phyloP scores from a whole-genome alignment of 2,888 invertebrate species.

The Conomelus anceps region DNA sequence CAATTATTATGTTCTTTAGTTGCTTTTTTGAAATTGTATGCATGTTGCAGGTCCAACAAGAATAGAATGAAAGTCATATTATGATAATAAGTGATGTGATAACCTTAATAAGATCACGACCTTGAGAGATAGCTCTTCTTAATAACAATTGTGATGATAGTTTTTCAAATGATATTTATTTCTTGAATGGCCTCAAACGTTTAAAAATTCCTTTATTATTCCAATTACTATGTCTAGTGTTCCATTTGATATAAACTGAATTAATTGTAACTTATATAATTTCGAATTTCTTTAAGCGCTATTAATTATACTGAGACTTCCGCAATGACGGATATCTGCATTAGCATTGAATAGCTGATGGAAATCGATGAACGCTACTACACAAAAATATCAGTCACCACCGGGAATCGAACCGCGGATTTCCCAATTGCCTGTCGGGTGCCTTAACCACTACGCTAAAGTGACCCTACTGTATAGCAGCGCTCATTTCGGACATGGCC shows the following conservation, averaged over 20 bases:
- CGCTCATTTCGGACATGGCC: no score
- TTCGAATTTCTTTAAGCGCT: background rate
- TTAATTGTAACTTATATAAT: background rate
- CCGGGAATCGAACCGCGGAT: no score
- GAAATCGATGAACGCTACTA: no score
- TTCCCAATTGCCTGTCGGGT: no score
- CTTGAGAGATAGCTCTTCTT: background rate
- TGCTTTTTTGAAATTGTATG: background rate
- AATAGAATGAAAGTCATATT: background rate
- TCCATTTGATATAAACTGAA: background rate
- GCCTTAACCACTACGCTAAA: no score
- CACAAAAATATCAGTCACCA: no score
- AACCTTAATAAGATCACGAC: background rate
- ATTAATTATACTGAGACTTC: no score
- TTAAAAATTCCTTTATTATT: background rate
- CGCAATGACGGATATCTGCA: no score
- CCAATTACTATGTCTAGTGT: background rate
- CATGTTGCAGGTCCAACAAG: background rate
- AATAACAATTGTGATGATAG: no score
- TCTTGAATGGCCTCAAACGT: background rate
- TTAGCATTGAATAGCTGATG: no score
- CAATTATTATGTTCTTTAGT: no score
- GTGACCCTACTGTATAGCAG: no score
- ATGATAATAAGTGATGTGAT: background rate
- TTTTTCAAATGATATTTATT: background rate